These are phyloP conservation scores for Dipodomys stephensi DNA, from an alignment of 2,113 vertebrate genomes.

Conservation along the genomic window DNA sequence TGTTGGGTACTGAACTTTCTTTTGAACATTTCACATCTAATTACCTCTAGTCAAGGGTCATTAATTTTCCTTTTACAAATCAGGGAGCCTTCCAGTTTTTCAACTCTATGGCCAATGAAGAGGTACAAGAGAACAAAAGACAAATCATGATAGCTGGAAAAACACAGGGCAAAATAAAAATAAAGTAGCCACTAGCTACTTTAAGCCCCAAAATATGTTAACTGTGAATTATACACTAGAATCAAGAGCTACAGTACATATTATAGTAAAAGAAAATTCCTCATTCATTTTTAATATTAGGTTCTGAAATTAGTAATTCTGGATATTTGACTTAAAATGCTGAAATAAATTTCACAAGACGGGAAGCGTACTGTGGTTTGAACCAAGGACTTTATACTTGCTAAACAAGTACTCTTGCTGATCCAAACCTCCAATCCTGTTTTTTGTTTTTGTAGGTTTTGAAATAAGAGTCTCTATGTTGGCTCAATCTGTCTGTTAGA, in stretches of 20 bases:
- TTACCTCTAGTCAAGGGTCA: neutral
- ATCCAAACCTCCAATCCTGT: too few relatives aligned
- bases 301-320: slow-evolving; percentile 45
- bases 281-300: slow-evolving; percentile 6
- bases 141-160: slow-evolving; percentile 9
- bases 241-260: neutral
- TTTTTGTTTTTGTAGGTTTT: too few relatives aligned
- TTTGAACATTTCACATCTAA: slow-evolving; percentile 13
- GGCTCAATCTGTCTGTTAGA: too few relatives aligned
- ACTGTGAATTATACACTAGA: neutral
- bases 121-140: neutral
- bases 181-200: neutral
- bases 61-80: slow-evolving; percentile 53
- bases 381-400: too few relatives aligned
- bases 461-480: too few relatives aligned
- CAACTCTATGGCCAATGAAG: slow-evolving; percentile 43
- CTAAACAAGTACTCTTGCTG: too few relatives aligned
- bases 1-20: neutral
- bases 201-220: neutral
- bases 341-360: slow-evolving; percentile 28
- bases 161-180: neutral
- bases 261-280: too few relatives aligned
- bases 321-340: neutral
- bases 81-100: neutral
- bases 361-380: too few relatives aligned